phyloP scores from a whole-genome alignment of 1,140 invertebrate genomes.

The Vanessa atalanta region DNA sequence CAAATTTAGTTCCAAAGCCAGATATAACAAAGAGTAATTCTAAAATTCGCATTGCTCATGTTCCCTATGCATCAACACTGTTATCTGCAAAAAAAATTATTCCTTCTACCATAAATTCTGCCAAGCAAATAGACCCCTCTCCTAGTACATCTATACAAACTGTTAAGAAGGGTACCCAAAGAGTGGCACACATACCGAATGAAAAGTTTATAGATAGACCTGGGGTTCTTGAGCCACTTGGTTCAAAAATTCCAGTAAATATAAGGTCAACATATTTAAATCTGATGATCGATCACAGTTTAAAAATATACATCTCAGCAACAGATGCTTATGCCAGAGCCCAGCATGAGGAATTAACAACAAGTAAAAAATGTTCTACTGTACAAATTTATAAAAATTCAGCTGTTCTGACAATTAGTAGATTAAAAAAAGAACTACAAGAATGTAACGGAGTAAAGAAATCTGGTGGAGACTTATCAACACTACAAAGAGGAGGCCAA shows the following conservation, averaged over 20 bases:
- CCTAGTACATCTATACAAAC: constrained; percentile 84
- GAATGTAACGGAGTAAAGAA: constrained; percentile 75
- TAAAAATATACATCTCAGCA: constrained; percentile 87
- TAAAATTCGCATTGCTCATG: constrained; percentile 80
- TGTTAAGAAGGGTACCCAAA: constrained; percentile 82
- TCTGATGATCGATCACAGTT: constrained; percentile 92
- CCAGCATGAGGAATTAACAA: constrained; percentile 88
- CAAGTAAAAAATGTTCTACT: constrained; percentile 89
- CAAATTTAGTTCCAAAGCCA: constrained; percentile 39
- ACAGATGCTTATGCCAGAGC: constrained; percentile 88
- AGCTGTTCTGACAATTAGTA: constrained; percentile 89
- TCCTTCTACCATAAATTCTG: constrained; percentile 39
- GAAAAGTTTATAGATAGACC: constrained; percentile 79
- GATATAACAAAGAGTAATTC: constrained; percentile 53
- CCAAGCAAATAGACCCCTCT: constrained; percentile 55
- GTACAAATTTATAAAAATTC: constrained; percentile 92
- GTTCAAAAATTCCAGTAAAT: constrained; percentile 91
- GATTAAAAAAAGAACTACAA: constrained; percentile 85
- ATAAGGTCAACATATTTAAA: constrained; percentile 92
- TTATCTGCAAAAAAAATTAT: constrained; percentile 75
- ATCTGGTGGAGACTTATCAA: constrained; percentile 56
- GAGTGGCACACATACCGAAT: constrained; percentile 85
- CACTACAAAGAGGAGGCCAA: constrained; percentile 48
- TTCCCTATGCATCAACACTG: constrained; percentile 78
- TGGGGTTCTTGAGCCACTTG: constrained; percentile 85